Conservation (phyloP, 2,888 invertebrate genomes). For the Sinhomidia bicolor region DNA sequence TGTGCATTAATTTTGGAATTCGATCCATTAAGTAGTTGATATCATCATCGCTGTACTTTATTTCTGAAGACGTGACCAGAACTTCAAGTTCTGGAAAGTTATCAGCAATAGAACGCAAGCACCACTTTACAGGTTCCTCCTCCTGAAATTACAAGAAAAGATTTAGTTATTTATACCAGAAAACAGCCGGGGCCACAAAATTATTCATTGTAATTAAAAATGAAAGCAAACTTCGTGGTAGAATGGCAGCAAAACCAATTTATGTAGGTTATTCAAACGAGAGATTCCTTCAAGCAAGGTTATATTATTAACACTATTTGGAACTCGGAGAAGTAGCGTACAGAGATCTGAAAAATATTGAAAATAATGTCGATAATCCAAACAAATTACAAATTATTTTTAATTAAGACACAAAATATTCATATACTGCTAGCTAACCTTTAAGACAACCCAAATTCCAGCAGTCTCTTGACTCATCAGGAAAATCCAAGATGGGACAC, state of each 20-base stretch:
- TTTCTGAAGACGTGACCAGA: conserved; percentile 50
- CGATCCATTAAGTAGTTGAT: conserved; percentile 44
- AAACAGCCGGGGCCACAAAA: no score
- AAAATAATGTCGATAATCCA: no score
- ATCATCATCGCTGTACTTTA: conserved; percentile 52
- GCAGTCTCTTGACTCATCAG: conserved; percentile 50
- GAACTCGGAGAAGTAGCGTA: conserved; percentile 66
- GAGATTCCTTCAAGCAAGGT: conserved; percentile 71
- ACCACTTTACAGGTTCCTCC: conserved; percentile 65
- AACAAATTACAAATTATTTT: no score
- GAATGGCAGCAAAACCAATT: conserved; percentile 69
- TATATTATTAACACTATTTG: conserved; percentile 60
- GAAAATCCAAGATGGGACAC: conserved; percentile 45
- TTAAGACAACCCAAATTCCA: conserved; percentile 63
- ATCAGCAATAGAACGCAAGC: conserved; percentile 70
- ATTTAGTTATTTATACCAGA: background rate
- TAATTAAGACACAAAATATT: background rate
- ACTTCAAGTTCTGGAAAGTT: conserved; percentile 54
- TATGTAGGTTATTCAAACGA: conserved; percentile 51
- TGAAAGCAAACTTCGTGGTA: conserved; percentile 22
- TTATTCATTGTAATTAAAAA: no score
- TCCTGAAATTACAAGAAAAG: conserved; percentile 21
- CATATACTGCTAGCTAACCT: conserved; percentile 53
- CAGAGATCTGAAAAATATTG: conserved; percentile 49
- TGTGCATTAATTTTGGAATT: conserved; percentile 54